Conservation (phyloP, 2,888 invertebrate species). For the Melanophora roralis region DNA sequence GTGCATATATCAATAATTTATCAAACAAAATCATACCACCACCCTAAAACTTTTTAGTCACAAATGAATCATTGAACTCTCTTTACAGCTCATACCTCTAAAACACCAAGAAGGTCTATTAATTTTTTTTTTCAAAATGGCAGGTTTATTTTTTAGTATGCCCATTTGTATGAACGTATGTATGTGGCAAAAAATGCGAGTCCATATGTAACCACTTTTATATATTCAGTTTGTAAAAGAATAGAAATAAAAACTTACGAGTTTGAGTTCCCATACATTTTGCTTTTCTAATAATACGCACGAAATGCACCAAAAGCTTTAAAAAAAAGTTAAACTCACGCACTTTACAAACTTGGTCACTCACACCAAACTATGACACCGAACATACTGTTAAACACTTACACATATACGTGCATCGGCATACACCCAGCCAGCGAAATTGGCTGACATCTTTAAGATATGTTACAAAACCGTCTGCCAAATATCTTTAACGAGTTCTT, state of each 20-base stretch:
- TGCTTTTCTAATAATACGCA: constrained; percentile 47
- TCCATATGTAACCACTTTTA: constrained; percentile 39
- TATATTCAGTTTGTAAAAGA: constrained; percentile 11
- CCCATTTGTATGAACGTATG: constrained; percentile 36
- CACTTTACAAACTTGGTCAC: constrained; percentile 40
- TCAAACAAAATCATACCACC: constrained; percentile 50
- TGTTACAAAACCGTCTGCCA: too few relatives aligned
- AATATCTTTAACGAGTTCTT: too few relatives aligned
- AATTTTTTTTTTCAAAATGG: constrained; percentile 1
- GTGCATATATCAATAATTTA: constrained; percentile 56
- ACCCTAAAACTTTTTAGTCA: constrained; percentile 42
- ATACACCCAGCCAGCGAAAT: too few relatives aligned
- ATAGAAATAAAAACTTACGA: background rate
- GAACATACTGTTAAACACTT: background rate
- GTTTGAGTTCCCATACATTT: constrained; percentile 46
- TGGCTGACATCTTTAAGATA: too few relatives aligned
- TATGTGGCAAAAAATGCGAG: constrained; percentile 14
- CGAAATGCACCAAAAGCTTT: constrained; percentile 51
- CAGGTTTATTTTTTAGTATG: constrained; percentile 47
- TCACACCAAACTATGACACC: constrained; percentile 57
- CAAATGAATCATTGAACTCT: constrained; percentile 59
- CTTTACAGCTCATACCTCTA: constrained; percentile 31
- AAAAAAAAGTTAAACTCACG: constrained; percentile 58
- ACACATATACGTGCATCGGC: constrained; percentile 31
- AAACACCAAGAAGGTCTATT: background rate